Conservation (phyloP, 64 coral and sea anemone species). For the Stichodactyla helianthus region DNA sequence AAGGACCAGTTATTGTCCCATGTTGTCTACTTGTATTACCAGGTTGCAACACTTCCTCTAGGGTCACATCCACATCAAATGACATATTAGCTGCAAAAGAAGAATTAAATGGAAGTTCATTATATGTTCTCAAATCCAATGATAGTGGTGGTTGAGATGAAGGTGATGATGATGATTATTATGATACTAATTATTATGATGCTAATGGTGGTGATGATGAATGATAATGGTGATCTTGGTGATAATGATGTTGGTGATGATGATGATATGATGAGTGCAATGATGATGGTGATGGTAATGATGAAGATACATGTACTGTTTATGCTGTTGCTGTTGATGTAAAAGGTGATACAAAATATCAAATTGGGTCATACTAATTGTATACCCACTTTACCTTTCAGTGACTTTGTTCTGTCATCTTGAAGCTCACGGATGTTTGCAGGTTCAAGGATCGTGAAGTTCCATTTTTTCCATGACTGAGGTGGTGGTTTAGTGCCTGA, state of each 20-base stretch:
- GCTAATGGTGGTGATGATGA: neutral
- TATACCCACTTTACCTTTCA: conserved; percentile 58
- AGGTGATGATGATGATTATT: neutral
- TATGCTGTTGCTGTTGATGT: neutral
- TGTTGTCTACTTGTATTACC: neutral
- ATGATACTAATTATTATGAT: neutral
- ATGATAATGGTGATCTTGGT: neutral
- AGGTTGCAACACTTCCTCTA: conserved; percentile 37
- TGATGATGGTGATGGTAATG: neutral
- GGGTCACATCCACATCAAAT: conserved; percentile 63
- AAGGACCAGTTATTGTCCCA: conserved; percentile 5
- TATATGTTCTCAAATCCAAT: too few species aligned
- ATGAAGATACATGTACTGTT: neutral
- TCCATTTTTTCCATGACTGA: conserved; percentile 83
- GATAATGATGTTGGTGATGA: neutral
- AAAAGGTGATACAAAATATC: neutral
- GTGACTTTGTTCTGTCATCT: conserved; percentile 74
- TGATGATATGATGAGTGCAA: neutral
- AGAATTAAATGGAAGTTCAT: neutral
- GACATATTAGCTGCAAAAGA: conserved; percentile 70
- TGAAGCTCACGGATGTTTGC: conserved; percentile 74
- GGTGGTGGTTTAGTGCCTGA: conserved; percentile 75
- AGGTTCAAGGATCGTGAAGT: conserved; percentile 80
- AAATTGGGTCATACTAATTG: neutral
- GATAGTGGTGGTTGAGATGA: neutral